Conservation (phyloP, 2,797 vertebrate species). For the Malacoraja senta region DNA sequence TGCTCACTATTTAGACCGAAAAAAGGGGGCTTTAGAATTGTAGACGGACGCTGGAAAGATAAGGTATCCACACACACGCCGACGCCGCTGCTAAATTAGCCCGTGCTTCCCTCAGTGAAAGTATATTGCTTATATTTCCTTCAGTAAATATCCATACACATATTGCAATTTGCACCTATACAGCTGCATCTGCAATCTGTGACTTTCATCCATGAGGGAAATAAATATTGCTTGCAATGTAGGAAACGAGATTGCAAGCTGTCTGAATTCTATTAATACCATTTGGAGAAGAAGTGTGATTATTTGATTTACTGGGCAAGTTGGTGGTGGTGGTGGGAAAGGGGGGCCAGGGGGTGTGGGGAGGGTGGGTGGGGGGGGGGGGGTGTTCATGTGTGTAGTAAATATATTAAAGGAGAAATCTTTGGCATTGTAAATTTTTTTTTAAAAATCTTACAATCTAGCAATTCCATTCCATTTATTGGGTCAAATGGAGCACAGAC, state of each 20-base stretch:
- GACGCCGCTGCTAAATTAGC: conserved; percentile 55
- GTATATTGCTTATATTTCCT: conserved; percentile 58
- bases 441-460: background rate
- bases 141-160: conserved; percentile 59
- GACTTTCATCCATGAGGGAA: conserved; percentile 42
- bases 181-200: conserved; percentile 49
- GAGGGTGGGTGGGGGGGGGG: background rate
- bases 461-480: conserved; percentile 15
- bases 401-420: background rate
- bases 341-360: background rate
- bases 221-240: conserved; percentile 36
- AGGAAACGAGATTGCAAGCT: conserved; percentile 36
- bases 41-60: conserved; percentile 48
- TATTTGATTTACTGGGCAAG: conserved; percentile 30
- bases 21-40: conserved; percentile 48
- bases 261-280: conserved; percentile 38
- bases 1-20: conserved; percentile 52
- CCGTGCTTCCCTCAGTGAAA: conserved; percentile 58
- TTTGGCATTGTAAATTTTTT: background rate
- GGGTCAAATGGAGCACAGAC: background rate
- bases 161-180: conserved; percentile 48
- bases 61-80: conserved; percentile 46
- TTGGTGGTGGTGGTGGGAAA: background rate
- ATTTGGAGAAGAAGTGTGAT: conserved; percentile 35
- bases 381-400: background rate